Evolutionary conservation across 53 echinoderm and acorn worm species (phyloP), one percentile per base, ranked within the genome.

Genomic region (Pentamera pediparva): DNA sequence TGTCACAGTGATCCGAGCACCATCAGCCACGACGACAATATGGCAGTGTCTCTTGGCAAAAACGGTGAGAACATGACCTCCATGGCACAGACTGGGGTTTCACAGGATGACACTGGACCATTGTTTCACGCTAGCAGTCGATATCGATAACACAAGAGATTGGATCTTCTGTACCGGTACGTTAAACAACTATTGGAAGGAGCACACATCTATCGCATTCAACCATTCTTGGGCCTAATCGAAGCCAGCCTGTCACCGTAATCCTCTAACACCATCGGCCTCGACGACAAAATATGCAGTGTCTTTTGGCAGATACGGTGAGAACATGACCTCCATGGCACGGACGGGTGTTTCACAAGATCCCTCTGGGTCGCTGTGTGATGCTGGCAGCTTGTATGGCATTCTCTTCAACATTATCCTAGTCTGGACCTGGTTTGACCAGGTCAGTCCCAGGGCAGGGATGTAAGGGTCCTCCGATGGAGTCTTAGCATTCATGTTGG

Each of bases 381-480:
- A 69, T 8, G 79, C 28, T 8, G 81, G 77, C 9, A 98, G 60
- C 39, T 80, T 80, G 81, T 90, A 90, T 12, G 79, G 79, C 12
- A 91, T 91, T 32, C 91, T 82, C 35, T 82, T 83, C 0, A 98
- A 76, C 88, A 98, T 88, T 31, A 98, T 72, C 24, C 98, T 82
- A 13, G 81, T 78, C 61, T 91, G 88, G 56, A 98, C 82, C 15
- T 89, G 69, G 70, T 88, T 98, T 37, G 98, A 91, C 98, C 98
- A 98, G 26, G 98, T 76, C 39, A 98, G 79, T 6, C 98, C 98
- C 0, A 98, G 76, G 31, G 98, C 91, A 21, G 98, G 98, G 52
- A 91, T 83, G 62, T 86, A 36, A 6, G 74, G 67, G 60, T 80
- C 56, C 26, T 72, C 35, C 13, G 74, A 54, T 11, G 45, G 30